These are phyloP conservation scores for Vanacampus margaritifer DNA, from an alignment of 2,113 vertebrate species.

Conservation along the genomic window DNA sequence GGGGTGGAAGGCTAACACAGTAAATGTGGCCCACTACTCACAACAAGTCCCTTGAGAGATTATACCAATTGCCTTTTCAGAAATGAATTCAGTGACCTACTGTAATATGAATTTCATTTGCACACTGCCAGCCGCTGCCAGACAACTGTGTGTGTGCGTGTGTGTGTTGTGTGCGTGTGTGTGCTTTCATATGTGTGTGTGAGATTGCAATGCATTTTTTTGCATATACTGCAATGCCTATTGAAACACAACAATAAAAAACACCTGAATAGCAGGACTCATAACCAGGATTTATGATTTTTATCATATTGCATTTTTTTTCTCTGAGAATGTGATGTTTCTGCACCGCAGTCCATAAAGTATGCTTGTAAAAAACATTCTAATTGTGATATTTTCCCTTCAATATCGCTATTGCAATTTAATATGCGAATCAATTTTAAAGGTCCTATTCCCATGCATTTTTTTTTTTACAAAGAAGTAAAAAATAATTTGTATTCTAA, in stretches of 20 bases:
- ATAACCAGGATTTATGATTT: neutral
- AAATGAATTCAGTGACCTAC: constrained; percentile 96
- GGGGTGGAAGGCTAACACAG: constrained; percentile 68
- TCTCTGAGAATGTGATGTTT: no score
- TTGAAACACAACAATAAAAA: constrained; percentile 16
- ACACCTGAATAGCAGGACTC: neutral
- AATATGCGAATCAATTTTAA: no score
- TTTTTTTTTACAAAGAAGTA: no score
- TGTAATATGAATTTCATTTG: constrained; percentile 84
- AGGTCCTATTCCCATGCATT: no score
- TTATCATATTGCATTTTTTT: neutral
- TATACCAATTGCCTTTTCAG: constrained; percentile 83
- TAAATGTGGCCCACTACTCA: constrained; percentile 71
- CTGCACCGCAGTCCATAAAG: no score
- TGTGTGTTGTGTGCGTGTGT: neutral
- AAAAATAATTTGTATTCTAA: no score
- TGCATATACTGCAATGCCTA: neutral
- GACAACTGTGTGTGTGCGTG: constrained; percentile 14
- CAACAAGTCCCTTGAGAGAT: constrained; percentile 79
- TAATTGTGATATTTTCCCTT: no score
- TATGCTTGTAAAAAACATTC: no score
- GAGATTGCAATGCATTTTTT: constrained; percentile 5
- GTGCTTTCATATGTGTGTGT: constrained; percentile 2
- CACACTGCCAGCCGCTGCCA: constrained; percentile 70
- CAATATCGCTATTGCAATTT: no score